Base-by-base conservation (phyloP, 2,113 vertebrate species). In the Rana temporaria region DNA sequence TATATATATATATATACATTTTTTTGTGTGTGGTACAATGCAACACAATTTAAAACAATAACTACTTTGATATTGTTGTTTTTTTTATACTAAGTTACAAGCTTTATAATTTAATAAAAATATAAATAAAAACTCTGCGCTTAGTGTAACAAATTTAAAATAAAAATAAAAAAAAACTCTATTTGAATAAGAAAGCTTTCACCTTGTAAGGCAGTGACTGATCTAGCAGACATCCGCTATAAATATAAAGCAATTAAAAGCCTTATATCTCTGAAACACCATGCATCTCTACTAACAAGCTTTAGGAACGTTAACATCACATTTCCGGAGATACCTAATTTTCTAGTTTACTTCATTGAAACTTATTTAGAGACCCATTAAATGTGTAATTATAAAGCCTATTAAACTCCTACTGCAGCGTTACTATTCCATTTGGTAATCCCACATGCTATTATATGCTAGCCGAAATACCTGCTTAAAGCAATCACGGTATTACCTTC, bases 401-500 rank as follows among this genome's bases (percentile, higher is more conserved):
- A 48, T 48, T 48, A 48, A 48, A 48, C 42, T 48, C 42, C 42
- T 63, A 63, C 14, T 24, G 60, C 60, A 26, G 19, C 11, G 14
- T 63, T 63, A 26, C 4, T 11, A n/a, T 63, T 63, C 60, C 60
- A 63, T 24, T 63, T 63, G 20, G 8, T 63, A 63, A 22, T 24
- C 60, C 12, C 60, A 63, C 20, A 26, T 24, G 20, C 20, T 63
- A 63, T 63, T 63, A 9, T 71, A 16, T 17, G 15, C 30, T 56
- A 17, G 19, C 2, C 1, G n/a, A 59, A 59, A 26, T 12, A 4
- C 4, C 1, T 7, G 24, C 48, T 16, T 24, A 17, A 52, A 52
- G 14, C 2, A 16, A 26, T 18, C 4, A 30, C 22, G 71, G 56
- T 89, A 26, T 94, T 89, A 96, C 95, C 95, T 95, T 95, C 90